Evolutionary conservation across 2,888 invertebrate genomes (phyloP).

Genomic region (Bursaphelenchus okinawaensis): DNA sequence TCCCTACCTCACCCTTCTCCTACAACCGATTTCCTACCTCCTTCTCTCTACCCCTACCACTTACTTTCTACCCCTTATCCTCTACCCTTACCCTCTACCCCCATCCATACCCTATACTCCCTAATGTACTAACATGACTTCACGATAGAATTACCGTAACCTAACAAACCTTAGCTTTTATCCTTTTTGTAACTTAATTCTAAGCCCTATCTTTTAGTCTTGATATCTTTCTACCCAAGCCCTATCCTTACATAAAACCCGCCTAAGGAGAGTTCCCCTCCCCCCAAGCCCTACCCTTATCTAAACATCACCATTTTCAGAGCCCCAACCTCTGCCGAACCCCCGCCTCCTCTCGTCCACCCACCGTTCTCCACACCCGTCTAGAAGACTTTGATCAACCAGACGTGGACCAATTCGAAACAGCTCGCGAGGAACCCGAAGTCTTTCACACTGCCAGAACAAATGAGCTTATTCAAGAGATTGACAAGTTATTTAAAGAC

Average conservation of each 20-base stretch:
- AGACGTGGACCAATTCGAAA: background rate
- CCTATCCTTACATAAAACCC: too few relatives aligned
- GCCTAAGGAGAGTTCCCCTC: too few relatives aligned
- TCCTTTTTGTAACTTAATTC: background rate
- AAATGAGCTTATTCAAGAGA: background rate
- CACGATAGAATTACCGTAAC: background rate
- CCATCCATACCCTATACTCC: too few relatives aligned
- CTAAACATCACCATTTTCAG: background rate
- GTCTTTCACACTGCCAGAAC: background rate
- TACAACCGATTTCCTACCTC: too few relatives aligned
- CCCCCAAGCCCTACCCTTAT: too few relatives aligned
- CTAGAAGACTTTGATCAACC: background rate
- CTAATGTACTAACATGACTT: too few relatives aligned
- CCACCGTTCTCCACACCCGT: background rate
- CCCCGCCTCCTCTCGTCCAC: background rate
- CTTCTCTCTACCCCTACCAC: too few relatives aligned
- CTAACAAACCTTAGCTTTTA: background rate
- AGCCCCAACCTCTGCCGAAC: background rate
- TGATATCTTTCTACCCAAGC: too few relatives aligned
- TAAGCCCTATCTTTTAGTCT: background rate
- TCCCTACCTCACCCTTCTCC: too few relatives aligned
- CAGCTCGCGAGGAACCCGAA: background rate
- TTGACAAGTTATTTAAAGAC: background rate
- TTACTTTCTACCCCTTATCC: too few relatives aligned
- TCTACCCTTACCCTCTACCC: too few relatives aligned